Base-by-base conservation (phyloP, 2,888 invertebrate species). In the Nephrotoma appendiculata region DNA sequence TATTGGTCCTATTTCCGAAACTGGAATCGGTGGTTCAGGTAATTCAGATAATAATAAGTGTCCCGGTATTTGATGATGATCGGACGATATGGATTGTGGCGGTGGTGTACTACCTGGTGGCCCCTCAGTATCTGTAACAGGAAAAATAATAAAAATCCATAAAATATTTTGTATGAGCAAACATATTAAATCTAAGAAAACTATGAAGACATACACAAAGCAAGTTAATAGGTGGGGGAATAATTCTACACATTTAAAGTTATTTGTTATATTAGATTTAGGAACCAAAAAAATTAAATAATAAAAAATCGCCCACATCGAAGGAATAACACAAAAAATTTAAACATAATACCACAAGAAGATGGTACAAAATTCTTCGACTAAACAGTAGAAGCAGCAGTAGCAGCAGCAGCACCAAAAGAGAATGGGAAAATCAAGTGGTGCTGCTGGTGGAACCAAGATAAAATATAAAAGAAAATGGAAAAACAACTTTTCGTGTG, bases 1-100 rank as follows among this genome's bases (percentile, higher is more conserved):
- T 91, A 97, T 97, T 89, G 97, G 98, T 88, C 98, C 98, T 92
- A 98, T 98, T 90, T 98, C 98, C 88, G 97, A 97, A 88, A 98
- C 93, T 87, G 97, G 97, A 90, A 98, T 97, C 89, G 97, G 97
- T 89, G 97, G 97, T 92, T 97, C 97, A 89, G 97, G 97, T 91
- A 97, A 93, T 91, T 97, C 97, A 89, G 96, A 96, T 89, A 97
- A 93, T 93, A 96, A 94, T 90, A 96, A 94, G 89, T 93, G 93
- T 89, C 93, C 93, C 88, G 90, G 90, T 88, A 91, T 88, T 88
- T 90, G 90, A 88, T 89, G 89, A 89, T 89, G 90, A 88, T 89
- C 86, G 88, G 83, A 88, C 85, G 85, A 86, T 86, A 91, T 92
- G 83, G 92, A 91, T 87, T 84, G 88, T 83, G 86, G 86, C 83